These are phyloP conservation scores for Malthinus flaveolus DNA, from an alignment of 2,888 invertebrate species.

Conservation along the genomic window DNA sequence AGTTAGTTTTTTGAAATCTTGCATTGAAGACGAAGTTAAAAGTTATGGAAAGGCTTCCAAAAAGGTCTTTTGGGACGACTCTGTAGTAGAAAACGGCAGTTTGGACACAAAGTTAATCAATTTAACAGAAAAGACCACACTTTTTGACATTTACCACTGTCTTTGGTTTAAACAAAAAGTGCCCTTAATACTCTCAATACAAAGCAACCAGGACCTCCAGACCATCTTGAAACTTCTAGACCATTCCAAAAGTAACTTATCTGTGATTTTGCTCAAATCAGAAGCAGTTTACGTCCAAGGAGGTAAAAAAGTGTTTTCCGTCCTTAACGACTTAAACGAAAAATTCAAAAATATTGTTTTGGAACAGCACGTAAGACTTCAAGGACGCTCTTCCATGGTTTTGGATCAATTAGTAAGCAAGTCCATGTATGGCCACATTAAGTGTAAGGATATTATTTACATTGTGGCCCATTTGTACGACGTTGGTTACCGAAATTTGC, in stretches of 20 bases:
- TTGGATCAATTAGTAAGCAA: background rate
- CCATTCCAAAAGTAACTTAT: background rate
- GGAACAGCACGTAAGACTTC: background rate
- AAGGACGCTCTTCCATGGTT: background rate
- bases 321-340: background rate
- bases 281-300: background rate
- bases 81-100: background rate
- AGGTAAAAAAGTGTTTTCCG: background rate
- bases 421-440: background rate
- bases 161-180: slow-evolving; percentile 6
- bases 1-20: background rate
- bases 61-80: background rate
- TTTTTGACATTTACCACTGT: slow-evolving; percentile 3
- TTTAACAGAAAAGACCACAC: background rate
- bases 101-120: background rate
- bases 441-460: background rate
- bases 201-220: background rate
- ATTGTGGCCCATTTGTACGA: background rate
- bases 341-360: background rate
- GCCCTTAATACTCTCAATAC: slow-evolving; percentile 1
- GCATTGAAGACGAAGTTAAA: background rate
- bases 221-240: background rate
- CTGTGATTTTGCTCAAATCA: background rate
- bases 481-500: background rate
- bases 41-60: background rate